Evolutionary conservation across 2,888 invertebrate genomes (phyloP).

Genomic region (Andrena dorsata): DNA sequence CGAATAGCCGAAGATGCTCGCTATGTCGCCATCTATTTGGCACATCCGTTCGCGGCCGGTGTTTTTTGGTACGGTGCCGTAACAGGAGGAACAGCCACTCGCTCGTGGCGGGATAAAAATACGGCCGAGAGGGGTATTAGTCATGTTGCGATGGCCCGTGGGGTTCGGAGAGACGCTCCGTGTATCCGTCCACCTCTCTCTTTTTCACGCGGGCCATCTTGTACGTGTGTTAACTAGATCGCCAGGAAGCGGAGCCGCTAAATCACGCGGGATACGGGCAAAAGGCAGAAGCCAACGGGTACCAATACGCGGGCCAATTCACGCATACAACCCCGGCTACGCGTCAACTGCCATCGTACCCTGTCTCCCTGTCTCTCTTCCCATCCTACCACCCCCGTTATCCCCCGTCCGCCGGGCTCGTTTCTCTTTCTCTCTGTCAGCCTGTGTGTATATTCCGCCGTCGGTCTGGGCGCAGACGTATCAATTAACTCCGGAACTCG

Average conservation of each 20-base stretch:
- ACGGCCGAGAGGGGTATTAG: conserved; percentile 76
- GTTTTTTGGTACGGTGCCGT: conserved; percentile 53
- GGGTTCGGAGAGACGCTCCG: conserved; percentile 37
- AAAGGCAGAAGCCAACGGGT: conserved; percentile 49
- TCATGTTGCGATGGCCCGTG: conserved; percentile 73
- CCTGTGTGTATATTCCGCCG: conserved; percentile 47
- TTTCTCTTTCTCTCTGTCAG: conserved; percentile 39
- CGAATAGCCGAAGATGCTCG: conserved; percentile 58
- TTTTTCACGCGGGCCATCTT: conserved; percentile 34
- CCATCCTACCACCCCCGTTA: background rate
- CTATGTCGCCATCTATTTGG: conserved; percentile 67
- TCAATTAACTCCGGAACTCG: conserved; percentile 79
- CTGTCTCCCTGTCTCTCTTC: conserved; percentile 15
- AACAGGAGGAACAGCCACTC: conserved; percentile 71
- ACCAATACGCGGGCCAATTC: conserved; percentile 38
- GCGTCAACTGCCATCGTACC: conserved; percentile 41
- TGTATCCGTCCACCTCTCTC: conserved; percentile 55
- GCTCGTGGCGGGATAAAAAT: conserved; percentile 79
- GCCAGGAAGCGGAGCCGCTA: conserved; percentile 78
- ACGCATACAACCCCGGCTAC: conserved; percentile 24
- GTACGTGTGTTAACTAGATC: conserved; percentile 79
- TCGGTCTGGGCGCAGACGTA: conserved; percentile 72
- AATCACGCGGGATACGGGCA: conserved; percentile 74
- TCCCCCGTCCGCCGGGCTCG: background rate
- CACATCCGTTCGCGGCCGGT: conserved; percentile 71